Base-by-base conservation (phyloP, 2,797 vertebrate genomes). In the Spea hammondii region DNA sequence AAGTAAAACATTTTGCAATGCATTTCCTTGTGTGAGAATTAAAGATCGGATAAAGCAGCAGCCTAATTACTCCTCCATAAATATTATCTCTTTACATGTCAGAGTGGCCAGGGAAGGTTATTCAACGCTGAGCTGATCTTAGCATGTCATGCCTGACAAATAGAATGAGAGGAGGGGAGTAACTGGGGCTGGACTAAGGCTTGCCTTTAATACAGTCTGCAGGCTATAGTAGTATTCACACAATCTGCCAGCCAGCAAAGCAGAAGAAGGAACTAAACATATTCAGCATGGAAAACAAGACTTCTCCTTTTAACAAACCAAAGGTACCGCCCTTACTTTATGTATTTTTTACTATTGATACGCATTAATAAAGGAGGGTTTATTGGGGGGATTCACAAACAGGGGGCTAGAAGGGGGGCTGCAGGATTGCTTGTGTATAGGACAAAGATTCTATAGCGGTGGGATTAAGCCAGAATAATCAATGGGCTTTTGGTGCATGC, bases 291-390 rank as follows among this genome's bases (percentile, higher is more conserved):
- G 59, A 62, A 62, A 62, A 32, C 1, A 62, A 62, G 5, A 9
- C 59, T 62, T 62, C 59, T 7, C n/a, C 59, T 62, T 62, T 62
- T 32, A 62, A 62, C 59, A 62, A 62, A 32, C 59, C 59, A 17
- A 62, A 62, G 59, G 59, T 62, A 62, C 14, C 14, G 14, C 59
- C 2, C 5, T 12, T 59, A 5, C 55, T 12, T 9, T 57, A 13
- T 57, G 3, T 10, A 32, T 32, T 32, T 32, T 32, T 3, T 32
- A 32, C 3, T 32, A 32, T 2, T 32, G 32, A 3, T 32, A 32
- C 32, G 32, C 32, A 32, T 32, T 32, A 1, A 32, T 32, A 32
- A 32, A 32, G 32, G 32, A 32, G 32, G 32, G 2, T 32, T 32
- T 32, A 2, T 32, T 32, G 32, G 32, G 32, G 32, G 32, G 32